These are phyloP conservation scores for Pristionchus japonicus DNA, from an alignment of 2,888 invertebrate genomes.

Conservation along the genomic window DNA sequence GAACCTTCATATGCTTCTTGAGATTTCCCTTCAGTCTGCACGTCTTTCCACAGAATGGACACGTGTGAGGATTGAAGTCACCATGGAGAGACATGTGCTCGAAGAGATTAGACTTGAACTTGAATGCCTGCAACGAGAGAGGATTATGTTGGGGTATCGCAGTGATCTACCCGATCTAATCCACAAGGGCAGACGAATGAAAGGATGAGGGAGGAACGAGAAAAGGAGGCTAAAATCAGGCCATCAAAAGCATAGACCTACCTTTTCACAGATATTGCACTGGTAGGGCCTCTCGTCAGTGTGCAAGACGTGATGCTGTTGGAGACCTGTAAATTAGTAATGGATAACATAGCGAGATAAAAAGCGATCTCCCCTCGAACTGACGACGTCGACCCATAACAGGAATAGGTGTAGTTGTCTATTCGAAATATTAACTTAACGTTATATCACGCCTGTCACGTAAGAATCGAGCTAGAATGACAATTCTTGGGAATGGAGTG, in stretches of 20 bases:
- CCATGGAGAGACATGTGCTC: constrained; percentile 74
- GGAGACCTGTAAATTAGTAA: constrained; percentile 65
- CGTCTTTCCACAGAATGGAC: constrained; percentile 74
- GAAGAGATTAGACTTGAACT: constrained; percentile 75
- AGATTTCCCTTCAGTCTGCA: constrained; percentile 74
- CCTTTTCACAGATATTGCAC: constrained; percentile 74
- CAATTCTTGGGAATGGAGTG: too few species aligned
- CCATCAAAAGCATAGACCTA: too few species aligned
- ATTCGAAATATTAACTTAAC: too few species aligned
- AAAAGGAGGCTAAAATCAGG: too few species aligned
- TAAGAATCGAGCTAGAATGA: too few species aligned
- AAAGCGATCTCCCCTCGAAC: too few species aligned
- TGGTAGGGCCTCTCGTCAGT: constrained; percentile 74
- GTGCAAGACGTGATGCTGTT: constrained; percentile 75
- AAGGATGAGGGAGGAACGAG: too few species aligned
- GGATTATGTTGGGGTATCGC: too few species aligned
- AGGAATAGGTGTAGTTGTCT: too few species aligned
- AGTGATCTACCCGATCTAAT: not conserved
- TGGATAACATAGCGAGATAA: not conserved
- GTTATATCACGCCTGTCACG: too few species aligned
- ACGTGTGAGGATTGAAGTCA: constrained; percentile 72
- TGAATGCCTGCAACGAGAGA: constrained; percentile 50
- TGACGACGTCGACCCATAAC: too few species aligned
- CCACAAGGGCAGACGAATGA: too few species aligned
- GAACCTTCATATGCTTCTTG: constrained; percentile 75